phyloP scores from a whole-genome alignment of 2,888 invertebrate species.

The Tenodera sinensis region DNA sequence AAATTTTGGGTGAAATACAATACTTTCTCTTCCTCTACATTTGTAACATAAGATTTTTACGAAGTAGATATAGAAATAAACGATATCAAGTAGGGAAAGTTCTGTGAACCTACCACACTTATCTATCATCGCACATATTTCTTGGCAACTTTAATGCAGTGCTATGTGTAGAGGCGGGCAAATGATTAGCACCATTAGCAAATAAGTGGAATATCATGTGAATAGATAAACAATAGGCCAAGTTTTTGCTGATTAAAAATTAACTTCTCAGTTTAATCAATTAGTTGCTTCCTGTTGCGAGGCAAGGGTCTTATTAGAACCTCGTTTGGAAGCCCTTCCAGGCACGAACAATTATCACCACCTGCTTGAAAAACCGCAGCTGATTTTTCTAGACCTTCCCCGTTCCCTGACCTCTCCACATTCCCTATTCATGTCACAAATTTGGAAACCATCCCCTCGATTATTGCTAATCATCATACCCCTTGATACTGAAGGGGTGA shows the following conservation, averaged over 20 bases:
- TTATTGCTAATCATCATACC: background rate
- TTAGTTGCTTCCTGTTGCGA: background rate
- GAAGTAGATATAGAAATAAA: too few species aligned
- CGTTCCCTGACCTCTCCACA: background rate
- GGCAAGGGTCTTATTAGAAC: background rate
- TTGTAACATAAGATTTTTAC: too few species aligned
- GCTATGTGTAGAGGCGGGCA: too few species aligned
- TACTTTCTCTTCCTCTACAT: too few species aligned
- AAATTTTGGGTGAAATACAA: too few species aligned
- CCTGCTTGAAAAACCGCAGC: background rate
- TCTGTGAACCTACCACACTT: too few species aligned
- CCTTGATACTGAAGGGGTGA: background rate
- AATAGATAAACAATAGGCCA: background rate
- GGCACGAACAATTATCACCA: background rate
- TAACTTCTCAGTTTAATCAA: background rate
- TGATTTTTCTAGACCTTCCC: background rate
- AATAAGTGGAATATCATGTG: background rate
- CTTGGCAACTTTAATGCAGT: too few species aligned
- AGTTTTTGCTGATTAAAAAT: background rate
- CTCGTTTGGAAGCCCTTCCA: background rate
- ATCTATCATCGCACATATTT: too few species aligned
- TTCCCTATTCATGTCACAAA: background rate
- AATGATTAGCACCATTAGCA: background rate
- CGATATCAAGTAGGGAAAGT: too few species aligned
- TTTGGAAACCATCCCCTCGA: background rate